phyloP scores from a whole-genome alignment of 2,113 vertebrate genomes.

The Semicossyphus pulcher region DNA sequence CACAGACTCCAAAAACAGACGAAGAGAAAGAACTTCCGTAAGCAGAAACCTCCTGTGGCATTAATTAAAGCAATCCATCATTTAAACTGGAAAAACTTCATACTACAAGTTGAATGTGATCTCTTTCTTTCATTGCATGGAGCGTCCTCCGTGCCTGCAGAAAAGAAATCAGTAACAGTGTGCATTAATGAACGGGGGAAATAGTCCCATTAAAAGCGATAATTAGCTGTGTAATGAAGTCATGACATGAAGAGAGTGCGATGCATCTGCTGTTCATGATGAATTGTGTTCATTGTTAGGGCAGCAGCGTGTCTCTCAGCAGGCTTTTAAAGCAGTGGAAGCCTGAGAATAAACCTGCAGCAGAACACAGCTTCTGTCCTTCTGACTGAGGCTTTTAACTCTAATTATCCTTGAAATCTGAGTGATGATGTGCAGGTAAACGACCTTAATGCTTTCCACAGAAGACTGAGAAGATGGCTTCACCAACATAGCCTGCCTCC shows the following conservation, averaged over 20 bases:
- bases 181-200: slow-evolving; percentile 18
- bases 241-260: slow-evolving; percentile 3
- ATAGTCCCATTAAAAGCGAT: slow-evolving; percentile 21
- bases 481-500: too few relatives aligned
- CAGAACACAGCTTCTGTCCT: background rate
- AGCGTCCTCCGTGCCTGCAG: slow-evolving; percentile 1
- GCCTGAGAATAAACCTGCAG: background rate
- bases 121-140: too few relatives aligned
- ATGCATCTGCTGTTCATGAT: slow-evolving; percentile 14
- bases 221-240: slow-evolving; percentile 37
- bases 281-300: background rate
- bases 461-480: too few relatives aligned
- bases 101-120: background rate
- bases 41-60: background rate
- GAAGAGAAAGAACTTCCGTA: background rate
- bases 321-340: background rate
- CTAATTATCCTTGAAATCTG: background rate
- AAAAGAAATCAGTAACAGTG: slow-evolving; percentile 1
- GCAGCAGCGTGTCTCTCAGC: background rate
- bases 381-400: background rate
- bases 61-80: background rate
- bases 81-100: background rate
- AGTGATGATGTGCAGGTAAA: background rate
- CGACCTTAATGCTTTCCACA: background rate
- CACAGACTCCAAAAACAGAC: too few relatives aligned